Evolutionary conservation across 1,140 invertebrate genomes (phyloP).

Genomic region (Melanaphis sacchari): DNA sequence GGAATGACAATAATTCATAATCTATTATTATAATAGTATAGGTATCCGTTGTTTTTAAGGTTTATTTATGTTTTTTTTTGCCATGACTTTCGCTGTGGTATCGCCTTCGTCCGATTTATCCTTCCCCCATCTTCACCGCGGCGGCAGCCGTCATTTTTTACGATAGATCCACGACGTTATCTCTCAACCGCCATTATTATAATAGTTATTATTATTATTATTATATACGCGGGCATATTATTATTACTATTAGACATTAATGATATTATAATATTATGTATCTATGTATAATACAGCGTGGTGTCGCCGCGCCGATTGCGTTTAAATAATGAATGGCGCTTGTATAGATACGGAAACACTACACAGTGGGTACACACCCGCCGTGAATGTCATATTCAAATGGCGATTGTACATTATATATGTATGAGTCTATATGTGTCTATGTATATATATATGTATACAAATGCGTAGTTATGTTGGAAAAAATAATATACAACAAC

Average conservation of each 20-base stretch:
- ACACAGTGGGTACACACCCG: neutral
- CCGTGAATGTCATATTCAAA: neutral
- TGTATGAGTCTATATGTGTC: neutral
- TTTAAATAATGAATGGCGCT: slow-evolving; percentile 17
- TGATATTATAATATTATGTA: neutral
- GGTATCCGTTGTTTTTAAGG: neutral
- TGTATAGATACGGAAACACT: slow-evolving; percentile 7
- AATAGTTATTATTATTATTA: neutral
- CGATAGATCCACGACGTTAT: neutral
- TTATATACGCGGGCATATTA: neutral
- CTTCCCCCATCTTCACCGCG: too few relatives aligned
- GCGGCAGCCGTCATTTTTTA: neutral
- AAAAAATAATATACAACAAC: neutral
- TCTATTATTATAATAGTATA: neutral
- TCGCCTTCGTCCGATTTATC: neutral
- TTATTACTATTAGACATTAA: neutral
- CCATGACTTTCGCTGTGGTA: neutral
- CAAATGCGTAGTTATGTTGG: neutral
- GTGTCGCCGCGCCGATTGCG: neutral
- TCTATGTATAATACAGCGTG: neutral
- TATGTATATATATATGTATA: neutral
- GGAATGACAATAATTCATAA: neutral
- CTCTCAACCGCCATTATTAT: neutral
- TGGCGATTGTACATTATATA: neutral
- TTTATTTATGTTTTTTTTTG: neutral